Base-by-base conservation (phyloP, 2,113 vertebrate genomes). In the Rhinolophus sinicus region DNA sequence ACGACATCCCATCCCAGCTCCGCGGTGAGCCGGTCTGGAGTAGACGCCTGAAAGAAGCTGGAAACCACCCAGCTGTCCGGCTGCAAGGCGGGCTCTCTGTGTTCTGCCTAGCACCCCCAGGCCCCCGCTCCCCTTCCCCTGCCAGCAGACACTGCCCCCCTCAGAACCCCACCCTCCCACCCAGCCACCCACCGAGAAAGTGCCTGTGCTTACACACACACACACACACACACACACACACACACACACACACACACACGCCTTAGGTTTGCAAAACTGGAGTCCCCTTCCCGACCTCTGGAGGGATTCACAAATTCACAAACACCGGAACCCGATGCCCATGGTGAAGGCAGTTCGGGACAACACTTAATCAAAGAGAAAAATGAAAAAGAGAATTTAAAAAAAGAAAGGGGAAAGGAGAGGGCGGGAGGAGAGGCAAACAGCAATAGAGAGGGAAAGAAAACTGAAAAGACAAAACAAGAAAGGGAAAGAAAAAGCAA, bases 121-220 rank as follows among this genome's bases (percentile, higher is more conserved):
- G 21, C 11, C 33, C 11, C 28, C 22, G 12, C 26, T 8, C 7
- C 24, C 8, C 26, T 47, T 40, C 3, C 9, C 40, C 72, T 26
- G 54, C 76, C 10, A 19, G 58, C 52, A 21, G 11, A 47, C 33
- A 8, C 54, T 35, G 35, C 15, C 40, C 9, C 8, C 12, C 38
- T 47, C 6, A 0, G 1, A 60, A 26, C n/a, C 30, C 58, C 50
- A 33, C n/a, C 11, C 4, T 7, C 15, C 26, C 50, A 3, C 14
- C 30, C 33, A 22, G 26, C 10, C 50, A 16, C 12, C 10, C 0
- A 1, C 18, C 0, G 0, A 0, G 2, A 21, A 8, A 8, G 3
- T 80, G 19, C 15, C 4, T 0, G 40, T 30, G 21, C 35, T 64
- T 13, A 14, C 76, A 22, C 14, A 15, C 10, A 40, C 50, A 33